Conservation (phyloP, 2,888 invertebrate genomes). For the Mechanitis mazaeus region DNA sequence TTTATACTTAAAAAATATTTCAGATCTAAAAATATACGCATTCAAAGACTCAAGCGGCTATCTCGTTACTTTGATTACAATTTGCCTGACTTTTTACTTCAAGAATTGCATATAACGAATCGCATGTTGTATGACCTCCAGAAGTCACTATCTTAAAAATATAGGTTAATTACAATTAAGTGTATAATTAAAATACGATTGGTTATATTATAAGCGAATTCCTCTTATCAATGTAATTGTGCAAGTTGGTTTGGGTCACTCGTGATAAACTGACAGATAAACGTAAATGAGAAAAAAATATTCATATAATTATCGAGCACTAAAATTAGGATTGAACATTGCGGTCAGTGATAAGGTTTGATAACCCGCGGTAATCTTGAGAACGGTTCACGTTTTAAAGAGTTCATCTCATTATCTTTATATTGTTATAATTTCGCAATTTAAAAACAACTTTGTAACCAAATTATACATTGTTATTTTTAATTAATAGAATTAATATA, state of each 20-base stretch:
- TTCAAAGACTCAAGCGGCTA: not conserved
- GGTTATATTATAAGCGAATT: slow-evolving; percentile 45
- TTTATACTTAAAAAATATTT: not conserved
- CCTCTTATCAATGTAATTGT: slow-evolving; percentile 57
- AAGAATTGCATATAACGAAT: slow-evolving; percentile 13
- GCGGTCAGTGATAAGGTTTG: slow-evolving; percentile 36
- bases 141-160: slow-evolving; percentile 27
- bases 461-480: not conserved
- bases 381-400: slow-evolving; percentile 29
- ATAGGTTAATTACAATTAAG: slow-evolving; percentile 27
- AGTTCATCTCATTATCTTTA: slow-evolving; percentile 9
- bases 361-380: slow-evolving; percentile 41
- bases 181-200: slow-evolving; percentile 28
- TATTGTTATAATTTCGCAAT: slow-evolving; percentile 6
- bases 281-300: slow-evolving; percentile 43
- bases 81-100: slow-evolving; percentile 6
- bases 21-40: not conserved
- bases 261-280: slow-evolving; percentile 62
- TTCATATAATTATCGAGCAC: slow-evolving; percentile 35
- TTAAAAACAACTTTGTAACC: slow-evolving; percentile 1
- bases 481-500: not conserved
- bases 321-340: slow-evolving; percentile 35
- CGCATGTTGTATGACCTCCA: slow-evolving; percentile 24
- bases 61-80: not conserved
- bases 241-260: slow-evolving; percentile 60